Base-by-base conservation (phyloP, 2,113 vertebrate genomes). In the Podarcis cretensis region DNA sequence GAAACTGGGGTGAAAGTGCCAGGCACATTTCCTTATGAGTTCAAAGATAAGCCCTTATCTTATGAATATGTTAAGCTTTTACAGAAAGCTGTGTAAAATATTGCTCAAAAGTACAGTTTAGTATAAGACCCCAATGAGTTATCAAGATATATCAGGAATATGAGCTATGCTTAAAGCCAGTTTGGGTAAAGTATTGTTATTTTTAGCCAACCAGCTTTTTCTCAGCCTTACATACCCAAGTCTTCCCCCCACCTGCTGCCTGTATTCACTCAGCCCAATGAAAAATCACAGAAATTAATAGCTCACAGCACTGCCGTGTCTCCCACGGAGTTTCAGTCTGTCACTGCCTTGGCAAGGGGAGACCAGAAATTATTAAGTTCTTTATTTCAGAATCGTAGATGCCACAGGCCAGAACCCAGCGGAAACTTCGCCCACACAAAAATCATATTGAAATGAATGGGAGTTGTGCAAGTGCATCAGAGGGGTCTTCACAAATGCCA, bases 291-390 rank as follows among this genome's bases (percentile, higher is more conserved):
- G 86, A 40, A 81, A 69, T 10, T 2, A 54, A 7, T 9, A n/a
- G 89, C 79, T 90, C 1, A 7, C 68, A 1, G 85, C 83, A 86
- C 65, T 10, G 71, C 89, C 89, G 74, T 81, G 32, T 69, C 86
- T 86, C 85, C 89, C 88, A 89, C 80, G 86, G 81, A 91, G 35
- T 80, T 71, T 32, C 73, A 86, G 85, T 76, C 90, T 82, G 73
- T 2, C 87, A 87, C 79, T 21, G 0, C 30, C 84, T 16, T 86
- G 88, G 89, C 90, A 89, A 59, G 35, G 48, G 69, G 13, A 66
- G 92, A 63, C 35, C 87, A 74, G 89, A 84, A 35, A 7, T 66
- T 23, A n/a, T 59, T 27, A 23, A 37, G 81, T 89, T 76, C 81
- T 25, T 66, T 48, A 0, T 87, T 83, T 79, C 32, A 68, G 79